Percentiles rank a stretch among this genome's conserved stretches.
Evolutionary conservation across 2,888 invertebrate genomes (phyloP).

Genomic region (Caradrina clavipalpis): DNA sequence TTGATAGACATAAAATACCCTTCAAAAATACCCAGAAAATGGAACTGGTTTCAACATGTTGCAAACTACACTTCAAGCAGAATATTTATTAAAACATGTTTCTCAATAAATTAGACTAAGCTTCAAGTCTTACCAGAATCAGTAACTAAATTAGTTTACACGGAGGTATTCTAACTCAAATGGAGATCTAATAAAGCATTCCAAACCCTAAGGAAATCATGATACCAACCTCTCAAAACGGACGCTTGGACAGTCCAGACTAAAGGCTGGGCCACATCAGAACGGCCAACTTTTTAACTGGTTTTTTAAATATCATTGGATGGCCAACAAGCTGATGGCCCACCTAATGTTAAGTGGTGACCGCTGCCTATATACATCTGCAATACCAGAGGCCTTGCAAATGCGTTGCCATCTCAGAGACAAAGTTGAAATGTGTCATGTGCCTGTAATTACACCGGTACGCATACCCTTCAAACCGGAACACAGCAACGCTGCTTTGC

Average conservation of each 20-base stretch:
- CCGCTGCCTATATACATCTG: too few relatives aligned
- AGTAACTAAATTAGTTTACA: conserved; percentile 25
- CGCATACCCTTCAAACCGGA: too few relatives aligned
- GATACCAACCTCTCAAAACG: conserved; percentile 35
- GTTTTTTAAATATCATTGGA: too few relatives aligned
- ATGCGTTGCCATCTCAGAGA: too few relatives aligned
- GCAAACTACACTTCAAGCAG: conserved; percentile 6
- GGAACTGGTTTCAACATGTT: conserved; percentile 9
- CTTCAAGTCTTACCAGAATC: conserved; percentile 10
- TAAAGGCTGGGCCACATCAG: not conserved
- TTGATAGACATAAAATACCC: conserved; percentile 12
- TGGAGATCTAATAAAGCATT: conserved; percentile 39
- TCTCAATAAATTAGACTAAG: conserved; percentile 14
- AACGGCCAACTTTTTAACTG: not conserved
- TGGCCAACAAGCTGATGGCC: too few relatives aligned
- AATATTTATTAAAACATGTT: not conserved
- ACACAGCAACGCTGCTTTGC: too few relatives aligned
- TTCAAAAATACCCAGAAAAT: not conserved
- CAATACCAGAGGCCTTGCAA: too few relatives aligned
- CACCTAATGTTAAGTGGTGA: too few relatives aligned
- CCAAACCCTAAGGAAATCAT: conserved; percentile 35
- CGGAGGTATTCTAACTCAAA: conserved; percentile 23
- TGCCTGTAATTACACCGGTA: too few relatives aligned
- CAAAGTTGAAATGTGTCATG: too few relatives aligned
- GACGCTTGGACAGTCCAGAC: conserved; percentile 19